phyloP scores from a whole-genome alignment of 2,113 vertebrate genomes.

The Leuciscus idus region DNA sequence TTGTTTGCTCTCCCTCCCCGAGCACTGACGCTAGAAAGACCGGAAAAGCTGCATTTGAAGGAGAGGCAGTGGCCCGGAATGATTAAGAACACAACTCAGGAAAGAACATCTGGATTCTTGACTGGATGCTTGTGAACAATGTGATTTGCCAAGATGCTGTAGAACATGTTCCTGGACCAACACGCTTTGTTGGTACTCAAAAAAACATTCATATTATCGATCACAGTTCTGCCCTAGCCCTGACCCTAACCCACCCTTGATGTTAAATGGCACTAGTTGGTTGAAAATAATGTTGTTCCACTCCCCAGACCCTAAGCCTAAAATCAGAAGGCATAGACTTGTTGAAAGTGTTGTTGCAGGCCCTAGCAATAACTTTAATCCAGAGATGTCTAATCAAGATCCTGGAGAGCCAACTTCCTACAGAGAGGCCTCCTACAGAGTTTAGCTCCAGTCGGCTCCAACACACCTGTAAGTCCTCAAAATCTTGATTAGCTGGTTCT shows the following conservation, averaged over 20 bases:
- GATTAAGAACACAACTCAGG: neutral
- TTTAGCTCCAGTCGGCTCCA: neutral
- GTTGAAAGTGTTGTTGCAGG: neutral
- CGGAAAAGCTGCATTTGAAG: neutral
- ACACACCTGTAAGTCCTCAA: neutral
- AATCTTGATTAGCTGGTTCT: neutral
- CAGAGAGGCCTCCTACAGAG: neutral
- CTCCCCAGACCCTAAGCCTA: neutral
- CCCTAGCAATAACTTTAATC: neutral
- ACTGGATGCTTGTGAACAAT: neutral
- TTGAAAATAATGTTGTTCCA: neutral
- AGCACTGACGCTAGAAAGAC: neutral
- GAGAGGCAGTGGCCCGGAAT: neutral
- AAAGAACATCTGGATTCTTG: neutral
- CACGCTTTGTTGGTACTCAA: neutral
- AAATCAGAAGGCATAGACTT: neutral
- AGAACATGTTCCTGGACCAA: neutral
- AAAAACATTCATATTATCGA: neutral
- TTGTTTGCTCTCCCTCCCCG: neutral
- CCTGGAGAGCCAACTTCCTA: neutral
- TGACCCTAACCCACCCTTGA: neutral
- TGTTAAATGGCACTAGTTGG: neutral
- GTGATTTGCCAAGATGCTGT: neutral
- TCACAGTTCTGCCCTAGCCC: neutral
- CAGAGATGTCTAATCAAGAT: neutral